Base-by-base conservation (phyloP, 2,113 vertebrate species). In the Ploceus nigricollis region DNA sequence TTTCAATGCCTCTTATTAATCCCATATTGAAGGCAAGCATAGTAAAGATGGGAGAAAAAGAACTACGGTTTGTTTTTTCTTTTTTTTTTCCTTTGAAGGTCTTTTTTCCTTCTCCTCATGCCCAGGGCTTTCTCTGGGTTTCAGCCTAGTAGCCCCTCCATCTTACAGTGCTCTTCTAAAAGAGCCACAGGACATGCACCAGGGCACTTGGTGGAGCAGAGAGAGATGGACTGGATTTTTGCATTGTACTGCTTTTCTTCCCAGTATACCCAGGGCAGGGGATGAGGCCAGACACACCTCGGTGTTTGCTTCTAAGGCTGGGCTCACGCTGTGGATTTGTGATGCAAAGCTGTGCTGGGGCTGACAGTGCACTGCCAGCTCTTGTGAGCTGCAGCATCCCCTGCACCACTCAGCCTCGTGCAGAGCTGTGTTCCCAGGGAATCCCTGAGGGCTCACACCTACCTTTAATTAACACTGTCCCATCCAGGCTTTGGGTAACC, bases 151-250 rank as follows among this genome's bases (percentile, higher is more conserved):
- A 84, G 37, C 16, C 22, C 7, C 14, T 82, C 6, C 24, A 47
- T 21, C 42, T 78, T 30, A 45, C 14, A 54, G 33, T 35, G 18
- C 11, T 68, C 30, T 51, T 84, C 53, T 31, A 54, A 66, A 68
- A 81, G 31, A 53, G 39, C 56, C 40, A 33, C 33, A 70, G 35
- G 56, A 35, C 1, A 0, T 9, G 42, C 4, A 21, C 30, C 0
- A 1, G 37, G 9, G 9, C 13, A 8, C 8, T 39, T 2, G 3
- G 35, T 3, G 1, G 22, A 77, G 58, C 21, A 72, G 24, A 63
- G 14, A 51, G 37, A 35, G 11, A 20, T 7, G n/a, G 58, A 37
- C 16, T 3, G 8, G 1, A 2, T 10, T 73, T 73, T 65, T 68
- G 28, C 6, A 3, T 19, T 5, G 2, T 16, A 13, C 5, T 31